Percentiles rank a stretch among this genome's conserved stretches.
Conservation (phyloP, 1,140 invertebrate species). For the Oedothorax gibbosus region DNA sequence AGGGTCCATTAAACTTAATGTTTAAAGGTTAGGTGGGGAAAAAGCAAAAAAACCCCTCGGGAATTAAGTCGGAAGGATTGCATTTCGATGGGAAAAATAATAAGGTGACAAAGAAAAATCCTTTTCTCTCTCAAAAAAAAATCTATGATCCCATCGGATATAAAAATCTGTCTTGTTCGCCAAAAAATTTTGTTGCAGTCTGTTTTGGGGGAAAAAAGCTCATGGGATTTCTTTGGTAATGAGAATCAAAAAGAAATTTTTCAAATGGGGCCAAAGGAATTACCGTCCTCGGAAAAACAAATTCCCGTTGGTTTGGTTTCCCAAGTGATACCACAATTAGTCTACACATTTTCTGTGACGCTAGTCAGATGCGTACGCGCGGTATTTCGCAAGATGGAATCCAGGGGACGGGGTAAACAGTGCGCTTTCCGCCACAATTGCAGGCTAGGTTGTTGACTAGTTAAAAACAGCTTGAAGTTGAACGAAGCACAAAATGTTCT, state of each 20-base stretch:
- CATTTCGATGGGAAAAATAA: neutral
- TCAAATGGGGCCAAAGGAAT: neutral
- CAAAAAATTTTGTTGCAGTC: conserved; percentile 1
- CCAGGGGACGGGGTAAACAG: neutral
- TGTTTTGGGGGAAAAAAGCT: neutral
- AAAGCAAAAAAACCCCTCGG: neutral
- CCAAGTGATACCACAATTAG: too few species aligned
- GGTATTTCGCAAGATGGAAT: conserved; percentile 2
- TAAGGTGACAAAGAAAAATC: neutral
- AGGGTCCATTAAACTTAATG: too few species aligned
- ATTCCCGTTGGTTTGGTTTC: neutral
- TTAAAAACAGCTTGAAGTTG: too few species aligned
- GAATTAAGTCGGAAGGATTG: too few species aligned
- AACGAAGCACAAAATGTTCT: too few species aligned
- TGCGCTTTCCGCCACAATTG: neutral
- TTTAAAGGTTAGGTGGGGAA: neutral
- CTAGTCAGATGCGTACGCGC: conserved; percentile 30
- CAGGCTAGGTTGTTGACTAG: neutral
- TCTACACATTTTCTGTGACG: too few species aligned
- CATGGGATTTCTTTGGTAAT: neutral
- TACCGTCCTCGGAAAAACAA: neutral
- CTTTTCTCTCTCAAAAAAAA: neutral
- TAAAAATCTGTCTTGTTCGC: neutral
- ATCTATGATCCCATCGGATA: conserved; percentile 1
- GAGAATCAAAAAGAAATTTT: conserved; percentile 1